Conservation (phyloP, 2,113 vertebrate species). For the Dissostichus mawsoni region DNA sequence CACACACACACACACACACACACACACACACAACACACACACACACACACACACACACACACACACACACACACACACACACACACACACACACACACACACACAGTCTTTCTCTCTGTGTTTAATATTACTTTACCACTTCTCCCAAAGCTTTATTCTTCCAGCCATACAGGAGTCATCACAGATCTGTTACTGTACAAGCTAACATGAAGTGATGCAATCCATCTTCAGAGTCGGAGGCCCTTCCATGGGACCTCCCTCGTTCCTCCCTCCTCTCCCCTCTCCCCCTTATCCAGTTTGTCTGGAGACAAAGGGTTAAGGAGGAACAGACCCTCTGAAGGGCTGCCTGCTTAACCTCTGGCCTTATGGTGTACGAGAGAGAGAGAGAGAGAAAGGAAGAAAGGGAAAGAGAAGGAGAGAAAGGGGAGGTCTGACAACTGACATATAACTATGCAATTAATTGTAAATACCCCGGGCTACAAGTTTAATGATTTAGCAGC, state of each 20-base stretch:
- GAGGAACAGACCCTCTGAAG: conserved; percentile 78
- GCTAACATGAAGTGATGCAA: conserved; percentile 38
- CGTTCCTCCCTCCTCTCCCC: background rate
- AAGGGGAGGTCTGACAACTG: conserved; percentile 32
- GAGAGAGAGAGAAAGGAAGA: conserved; percentile 43
- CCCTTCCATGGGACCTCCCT: conserved; percentile 31
- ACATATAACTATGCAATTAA: conserved; percentile 25
- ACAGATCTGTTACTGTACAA: conserved; percentile 51
- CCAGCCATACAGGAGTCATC: conserved; percentile 23
- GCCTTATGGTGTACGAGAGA: conserved; percentile 69
- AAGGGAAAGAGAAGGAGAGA: conserved; percentile 24
- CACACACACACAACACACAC: background rate
- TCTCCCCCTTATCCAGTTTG: conserved; percentile 27
- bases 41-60: conserved; percentile 22
- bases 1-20: conserved; percentile 19
- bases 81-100: conserved; percentile 16
- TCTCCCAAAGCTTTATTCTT: conserved; percentile 42
- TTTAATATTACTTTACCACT: conserved; percentile 62
- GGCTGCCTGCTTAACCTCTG: conserved; percentile 81
- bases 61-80: background rate
- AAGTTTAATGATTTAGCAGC: conserved; percentile 34
- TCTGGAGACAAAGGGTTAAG: conserved; percentile 80
- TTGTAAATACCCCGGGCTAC: conserved; percentile 33
- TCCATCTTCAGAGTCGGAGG: conserved; percentile 47
- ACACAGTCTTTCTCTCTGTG: conserved; percentile 23